A percentile compares a stretch with the other conserved stretches of the same genome.
phyloP scores from a whole-genome alignment of 2,797 vertebrate species.

The Mormyrops boulengeri region DNA sequence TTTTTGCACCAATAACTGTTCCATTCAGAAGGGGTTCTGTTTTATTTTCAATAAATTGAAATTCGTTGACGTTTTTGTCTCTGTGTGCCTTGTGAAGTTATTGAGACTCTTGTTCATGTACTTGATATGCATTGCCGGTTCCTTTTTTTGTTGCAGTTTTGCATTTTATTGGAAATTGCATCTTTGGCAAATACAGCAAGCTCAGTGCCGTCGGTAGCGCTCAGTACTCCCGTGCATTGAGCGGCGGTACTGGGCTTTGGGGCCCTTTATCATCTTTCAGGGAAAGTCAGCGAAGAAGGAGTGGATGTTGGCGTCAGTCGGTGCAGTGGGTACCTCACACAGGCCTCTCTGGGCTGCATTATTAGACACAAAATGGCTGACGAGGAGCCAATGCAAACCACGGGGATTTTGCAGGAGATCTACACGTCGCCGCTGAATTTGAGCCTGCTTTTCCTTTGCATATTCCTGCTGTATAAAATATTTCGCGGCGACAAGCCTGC shows the following conservation, averaged over 20 bases:
- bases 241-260: background rate
- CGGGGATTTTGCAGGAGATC: conserved; percentile 75
- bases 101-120: background rate
- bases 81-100: background rate
- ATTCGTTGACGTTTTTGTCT: background rate
- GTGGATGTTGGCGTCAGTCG: conserved; percentile 14
- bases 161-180: background rate
- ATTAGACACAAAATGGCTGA: conserved; percentile 55
- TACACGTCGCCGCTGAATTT: conserved; percentile 85
- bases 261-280: background rate
- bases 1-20: background rate
- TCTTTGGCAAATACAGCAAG: background rate
- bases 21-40: background rate
- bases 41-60: background rate
- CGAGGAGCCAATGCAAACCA: conserved; percentile 49
- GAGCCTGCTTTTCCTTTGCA: conserved; percentile 78
- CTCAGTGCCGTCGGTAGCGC: background rate
- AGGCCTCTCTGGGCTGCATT: background rate
- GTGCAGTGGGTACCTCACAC: conserved; percentile 18
- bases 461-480: conserved; percentile 88
- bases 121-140: background rate
- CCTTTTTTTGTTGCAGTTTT: background rate
- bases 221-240: background rate
- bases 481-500: conserved; percentile 73
- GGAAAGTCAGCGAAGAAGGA: background rate